Percentiles rank a stretch among this genome's conserved stretches.
Evolutionary conservation across 2,113 vertebrate species (phyloP).

Genomic region (Mormyrus lacerda): DNA sequence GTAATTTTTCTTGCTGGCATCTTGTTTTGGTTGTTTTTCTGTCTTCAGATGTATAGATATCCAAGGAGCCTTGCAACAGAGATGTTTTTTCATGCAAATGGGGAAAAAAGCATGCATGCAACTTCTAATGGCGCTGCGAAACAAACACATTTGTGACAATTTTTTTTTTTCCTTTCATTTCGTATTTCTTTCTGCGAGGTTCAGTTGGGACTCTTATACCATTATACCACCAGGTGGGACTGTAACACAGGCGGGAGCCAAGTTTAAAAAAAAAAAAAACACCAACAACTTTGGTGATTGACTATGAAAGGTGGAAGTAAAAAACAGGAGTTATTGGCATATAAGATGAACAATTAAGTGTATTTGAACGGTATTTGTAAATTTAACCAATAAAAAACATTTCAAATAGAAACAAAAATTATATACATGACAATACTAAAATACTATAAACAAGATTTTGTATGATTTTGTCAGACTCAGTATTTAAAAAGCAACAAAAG

Average conservation of each 20-base stretch:
- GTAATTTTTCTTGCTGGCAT: conserved; percentile 60
- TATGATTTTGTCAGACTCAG: conserved; percentile 6
- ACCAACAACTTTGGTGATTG: neutral
- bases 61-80: neutral
- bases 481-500: neutral
- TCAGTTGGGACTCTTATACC: conserved; percentile 26
- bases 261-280: conserved; percentile 7
- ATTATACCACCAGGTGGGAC: conserved; percentile 55
- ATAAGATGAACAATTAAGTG: neutral
- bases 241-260: conserved; percentile 51
- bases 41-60: neutral
- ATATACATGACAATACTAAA: neutral
- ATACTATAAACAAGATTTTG: neutral
- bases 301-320: conserved; percentile 17
- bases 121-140: conserved; percentile 24
- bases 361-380: neutral
- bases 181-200: neutral
- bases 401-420: neutral
- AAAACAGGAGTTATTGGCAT: neutral
- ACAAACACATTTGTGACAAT: neutral
- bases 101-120: conserved; percentile 26
- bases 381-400: neutral
- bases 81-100: conserved; percentile 2
- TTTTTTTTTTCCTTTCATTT: neutral
- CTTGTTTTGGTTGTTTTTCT: conserved; percentile 24